Evolutionary conservation across 2,113 vertebrate genomes (phyloP), one percentile per base, ranked within the genome.

Genomic region (Chaenogobius annularis): DNA sequence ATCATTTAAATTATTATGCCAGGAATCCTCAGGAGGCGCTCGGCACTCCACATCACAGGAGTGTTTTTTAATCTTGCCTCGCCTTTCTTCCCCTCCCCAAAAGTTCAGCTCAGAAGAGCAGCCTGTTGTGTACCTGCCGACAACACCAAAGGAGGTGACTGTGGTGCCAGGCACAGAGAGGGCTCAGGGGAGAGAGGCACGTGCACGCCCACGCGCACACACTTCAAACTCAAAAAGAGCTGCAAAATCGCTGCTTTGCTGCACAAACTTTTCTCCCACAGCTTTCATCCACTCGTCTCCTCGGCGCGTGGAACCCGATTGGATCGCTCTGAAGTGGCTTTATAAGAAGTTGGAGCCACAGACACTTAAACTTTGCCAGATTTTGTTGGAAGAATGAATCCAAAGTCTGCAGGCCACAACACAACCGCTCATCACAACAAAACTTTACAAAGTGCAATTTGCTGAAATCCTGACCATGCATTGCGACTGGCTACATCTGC

Each of bases 1-100:
- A 94, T 94, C 93, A 94, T 94, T 94, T 94, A 94, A 94, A 94
- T 94, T 94, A 94, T 94, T 94, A 94, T 94, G 93, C 93, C 92
- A 93, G 91, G 91, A 93, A 94, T 92, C 83, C 93, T 94, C 93
- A 90, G 88, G 93, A 92, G 93, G 90, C 89, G 82, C 91, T 89
- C 89, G 87, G 88, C 92, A 92, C 92, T 92, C 91, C 88, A 94
- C 93, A 93, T 94, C 93, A 94, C 93, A 94, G 87, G 84, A 89
- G 89, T 93, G 91, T 93, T 94, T 94, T n/a, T 94, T 94, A 93
- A 94, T 94, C 93, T 94, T 93, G 89, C 85, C 90, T 91, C 92
- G 78, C 83, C 91, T 91, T 92, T 91, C 90, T 92, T 91, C 89
- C 89, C 86, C 82, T 90, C 85, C 90, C 85, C 68, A 89, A 91